Evolutionary conservation across 2,797 vertebrate genomes (phyloP).

Genomic region (Hemibagrus guttatus): DNA sequence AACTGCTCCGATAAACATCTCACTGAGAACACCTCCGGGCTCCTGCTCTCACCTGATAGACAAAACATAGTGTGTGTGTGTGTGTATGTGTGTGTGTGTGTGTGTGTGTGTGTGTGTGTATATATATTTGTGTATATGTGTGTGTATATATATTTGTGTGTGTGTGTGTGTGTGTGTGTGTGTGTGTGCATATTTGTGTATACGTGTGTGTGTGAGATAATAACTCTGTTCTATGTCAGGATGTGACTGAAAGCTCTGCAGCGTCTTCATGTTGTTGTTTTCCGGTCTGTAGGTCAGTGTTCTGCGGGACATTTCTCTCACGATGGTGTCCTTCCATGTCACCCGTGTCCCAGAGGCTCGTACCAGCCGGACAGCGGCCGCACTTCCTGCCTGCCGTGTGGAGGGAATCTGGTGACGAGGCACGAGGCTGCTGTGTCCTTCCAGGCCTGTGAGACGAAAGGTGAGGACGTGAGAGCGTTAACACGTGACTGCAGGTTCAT

Average conservation of each 20-base stretch:
- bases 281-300: constrained; percentile 83
- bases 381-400: constrained; percentile 88
- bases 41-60: constrained; percentile 66
- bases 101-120: background rate
- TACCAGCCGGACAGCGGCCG: constrained; percentile 91
- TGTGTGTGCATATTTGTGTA: background rate
- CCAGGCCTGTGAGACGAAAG: constrained; percentile 96
- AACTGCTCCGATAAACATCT: constrained; percentile 72
- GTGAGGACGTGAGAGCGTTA: constrained; percentile 66
- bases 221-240: constrained; percentile 46
- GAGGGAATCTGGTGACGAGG: constrained; percentile 85
- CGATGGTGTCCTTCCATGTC: constrained; percentile 89
- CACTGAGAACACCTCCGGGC: constrained; percentile 66
- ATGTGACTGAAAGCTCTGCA: background rate
- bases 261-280: constrained; percentile 38
- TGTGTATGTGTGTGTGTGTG: background rate
- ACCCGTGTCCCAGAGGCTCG: constrained; percentile 82
- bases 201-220: constrained; percentile 51
- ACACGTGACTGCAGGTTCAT: background rate
- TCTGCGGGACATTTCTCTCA: constrained; percentile 86
- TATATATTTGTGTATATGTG: background rate
- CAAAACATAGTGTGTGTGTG: constrained; percentile 69
- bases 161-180: background rate
- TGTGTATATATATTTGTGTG: background rate
- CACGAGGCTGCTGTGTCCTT: constrained; percentile 80